phyloP scores from a whole-genome alignment of 1,140 invertebrate genomes.

The Odontomachus brunneus region DNA sequence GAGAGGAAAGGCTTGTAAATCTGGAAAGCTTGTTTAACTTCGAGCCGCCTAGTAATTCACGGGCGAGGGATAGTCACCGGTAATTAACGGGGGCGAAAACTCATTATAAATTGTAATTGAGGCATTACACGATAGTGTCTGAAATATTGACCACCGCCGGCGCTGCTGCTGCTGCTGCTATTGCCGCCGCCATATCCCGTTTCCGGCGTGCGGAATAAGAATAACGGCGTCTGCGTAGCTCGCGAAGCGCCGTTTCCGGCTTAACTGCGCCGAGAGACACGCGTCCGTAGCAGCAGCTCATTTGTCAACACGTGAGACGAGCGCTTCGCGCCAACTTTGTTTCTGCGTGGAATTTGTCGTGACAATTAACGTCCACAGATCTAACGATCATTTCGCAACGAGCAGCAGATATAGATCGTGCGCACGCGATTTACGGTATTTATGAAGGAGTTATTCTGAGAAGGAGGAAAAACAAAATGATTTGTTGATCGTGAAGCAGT shows the following conservation, averaged over 20 bases:
- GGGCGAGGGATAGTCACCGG: constrained; percentile 30
- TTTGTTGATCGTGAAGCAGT: neutral
- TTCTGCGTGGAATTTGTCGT: neutral
- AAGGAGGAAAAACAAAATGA: neutral
- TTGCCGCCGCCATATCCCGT: constrained; percentile 2
- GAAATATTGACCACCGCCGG: constrained; percentile 45
- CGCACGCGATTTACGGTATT: neutral
- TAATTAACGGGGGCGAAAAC: constrained; percentile 55
- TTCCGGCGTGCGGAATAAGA: neutral
- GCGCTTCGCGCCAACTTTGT: neutral
- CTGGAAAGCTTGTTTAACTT: constrained; percentile 59
- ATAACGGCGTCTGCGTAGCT: neutral
- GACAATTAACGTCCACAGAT: no score
- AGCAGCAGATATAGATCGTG: neutral
- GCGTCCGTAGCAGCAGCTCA: neutral
- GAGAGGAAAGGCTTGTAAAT: constrained; percentile 56
- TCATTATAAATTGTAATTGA: constrained; percentile 61
- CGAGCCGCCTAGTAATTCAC: constrained; percentile 21
- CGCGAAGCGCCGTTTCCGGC: neutral
- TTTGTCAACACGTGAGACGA: neutral
- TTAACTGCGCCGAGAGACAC: neutral
- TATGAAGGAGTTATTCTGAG: neutral
- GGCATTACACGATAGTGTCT: constrained; percentile 50
- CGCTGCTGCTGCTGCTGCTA: no score
- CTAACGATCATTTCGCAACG: neutral